A percentile compares a stretch with the other conserved stretches of the same genome.
phyloP scores from a whole-genome alignment of 1,140 invertebrate genomes.

The Pemphigus obesinymphae region DNA sequence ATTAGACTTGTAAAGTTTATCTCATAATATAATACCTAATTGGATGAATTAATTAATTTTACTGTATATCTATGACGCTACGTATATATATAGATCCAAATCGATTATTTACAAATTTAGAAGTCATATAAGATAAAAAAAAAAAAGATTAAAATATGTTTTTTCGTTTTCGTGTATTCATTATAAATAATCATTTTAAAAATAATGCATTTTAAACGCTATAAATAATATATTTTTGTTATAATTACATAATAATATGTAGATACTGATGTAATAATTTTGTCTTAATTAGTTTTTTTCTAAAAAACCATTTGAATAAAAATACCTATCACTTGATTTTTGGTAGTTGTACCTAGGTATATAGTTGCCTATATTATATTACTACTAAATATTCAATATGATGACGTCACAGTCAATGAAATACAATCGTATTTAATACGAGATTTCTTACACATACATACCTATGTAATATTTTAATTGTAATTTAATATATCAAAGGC shows the following conservation, averaged over 20 bases:
- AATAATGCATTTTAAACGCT: neutral
- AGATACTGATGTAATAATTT: neutral
- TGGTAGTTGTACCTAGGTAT: neutral
- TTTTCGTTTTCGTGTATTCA: neutral
- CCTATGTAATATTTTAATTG: no score
- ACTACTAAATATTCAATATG: no score
- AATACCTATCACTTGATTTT: neutral
- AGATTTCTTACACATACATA: neutral
- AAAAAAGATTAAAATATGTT: neutral
- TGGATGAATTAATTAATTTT: neutral
- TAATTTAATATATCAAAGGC: no score
- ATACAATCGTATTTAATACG: neutral
- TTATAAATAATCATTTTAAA: neutral
- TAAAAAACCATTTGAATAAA: neutral
- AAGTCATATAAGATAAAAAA: neutral
- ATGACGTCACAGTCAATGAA: neutral
- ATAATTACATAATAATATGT: neutral
- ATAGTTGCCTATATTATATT: no score
- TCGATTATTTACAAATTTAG: neutral
- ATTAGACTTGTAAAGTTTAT: neutral
- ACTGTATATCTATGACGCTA: neutral
- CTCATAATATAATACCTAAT: no score
- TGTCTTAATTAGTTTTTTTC: neutral
- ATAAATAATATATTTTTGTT: no score
- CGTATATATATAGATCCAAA: neutral